These are phyloP conservation scores for Hyla sarda DNA, from an alignment of 2,113 vertebrate genomes.

Conservation along the genomic window DNA sequence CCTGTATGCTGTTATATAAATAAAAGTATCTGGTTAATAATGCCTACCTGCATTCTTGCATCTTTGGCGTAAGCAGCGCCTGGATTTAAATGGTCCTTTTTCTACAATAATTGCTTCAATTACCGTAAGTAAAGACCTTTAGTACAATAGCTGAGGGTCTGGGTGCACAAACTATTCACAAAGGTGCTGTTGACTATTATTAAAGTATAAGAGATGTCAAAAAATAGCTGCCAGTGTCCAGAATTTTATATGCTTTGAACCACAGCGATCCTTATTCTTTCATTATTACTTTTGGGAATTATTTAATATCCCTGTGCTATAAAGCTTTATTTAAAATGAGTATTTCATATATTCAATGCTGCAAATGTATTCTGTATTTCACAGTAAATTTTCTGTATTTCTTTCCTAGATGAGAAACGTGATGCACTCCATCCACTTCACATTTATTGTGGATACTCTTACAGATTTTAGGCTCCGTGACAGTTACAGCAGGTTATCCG, in stretches of 20 bases:
- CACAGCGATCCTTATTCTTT: not conserved
- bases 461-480: not conserved
- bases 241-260: not conserved
- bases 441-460: slow-evolving; percentile 15
- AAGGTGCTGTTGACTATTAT: slow-evolving; percentile 30
- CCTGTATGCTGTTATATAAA: no score
- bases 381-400: not conserved
- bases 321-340: not conserved
- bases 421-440: not conserved
- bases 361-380: not conserved
- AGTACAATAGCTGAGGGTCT: not conserved
- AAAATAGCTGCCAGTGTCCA: not conserved
- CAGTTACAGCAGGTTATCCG: not conserved
- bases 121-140: no score
- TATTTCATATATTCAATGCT: not conserved
- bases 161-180: not conserved
- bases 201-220: not conserved
- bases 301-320: not conserved
- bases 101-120: no score
- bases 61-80: no score
- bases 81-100: no score
- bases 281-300: not conserved
- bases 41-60: no score
- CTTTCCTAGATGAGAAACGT: not conserved
- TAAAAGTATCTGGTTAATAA: no score